phyloP scores from a whole-genome alignment of 1,140 invertebrate species.

The Brachionus rotundiformis region DNA sequence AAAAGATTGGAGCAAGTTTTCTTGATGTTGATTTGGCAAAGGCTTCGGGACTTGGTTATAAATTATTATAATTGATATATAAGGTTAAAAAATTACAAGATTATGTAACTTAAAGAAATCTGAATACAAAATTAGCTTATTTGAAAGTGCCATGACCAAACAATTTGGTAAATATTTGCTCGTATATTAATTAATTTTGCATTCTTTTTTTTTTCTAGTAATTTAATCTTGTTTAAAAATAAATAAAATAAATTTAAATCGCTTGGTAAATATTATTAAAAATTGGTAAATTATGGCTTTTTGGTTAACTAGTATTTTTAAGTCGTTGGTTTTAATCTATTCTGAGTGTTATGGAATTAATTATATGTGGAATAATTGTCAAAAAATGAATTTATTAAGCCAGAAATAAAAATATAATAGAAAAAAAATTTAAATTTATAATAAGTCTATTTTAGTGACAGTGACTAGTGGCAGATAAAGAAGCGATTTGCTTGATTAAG shows the following conservation, averaged over 20 bases:
- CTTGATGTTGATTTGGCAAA: not conserved
- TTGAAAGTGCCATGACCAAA: not conserved
- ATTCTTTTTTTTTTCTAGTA: too few relatives aligned
- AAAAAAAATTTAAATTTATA: not conserved
- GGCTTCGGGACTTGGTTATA: not conserved
- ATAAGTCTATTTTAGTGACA: not conserved
- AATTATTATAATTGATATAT: not conserved
- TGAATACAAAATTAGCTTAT: not conserved
- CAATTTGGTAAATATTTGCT: not conserved
- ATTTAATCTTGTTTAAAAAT: not conserved
- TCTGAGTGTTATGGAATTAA: not conserved
- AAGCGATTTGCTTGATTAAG: not conserved
- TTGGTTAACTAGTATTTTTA: too few relatives aligned
- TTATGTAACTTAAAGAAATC: not conserved
- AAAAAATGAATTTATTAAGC: not conserved
- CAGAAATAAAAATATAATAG: too few relatives aligned
- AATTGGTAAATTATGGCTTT: not conserved
- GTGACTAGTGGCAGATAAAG: not conserved
- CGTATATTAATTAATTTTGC: not conserved
- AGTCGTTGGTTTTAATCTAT: too few relatives aligned
- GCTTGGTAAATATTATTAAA: not conserved
- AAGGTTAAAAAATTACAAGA: slow-evolving; percentile 3
- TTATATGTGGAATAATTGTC: not conserved
- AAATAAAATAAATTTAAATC: not conserved
- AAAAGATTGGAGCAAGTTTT: too few relatives aligned